Evolutionary conservation across 2,113 vertebrate genomes (phyloP), one percentile per base, ranked within the genome.

Genomic region (Ploceus nigricollis): DNA sequence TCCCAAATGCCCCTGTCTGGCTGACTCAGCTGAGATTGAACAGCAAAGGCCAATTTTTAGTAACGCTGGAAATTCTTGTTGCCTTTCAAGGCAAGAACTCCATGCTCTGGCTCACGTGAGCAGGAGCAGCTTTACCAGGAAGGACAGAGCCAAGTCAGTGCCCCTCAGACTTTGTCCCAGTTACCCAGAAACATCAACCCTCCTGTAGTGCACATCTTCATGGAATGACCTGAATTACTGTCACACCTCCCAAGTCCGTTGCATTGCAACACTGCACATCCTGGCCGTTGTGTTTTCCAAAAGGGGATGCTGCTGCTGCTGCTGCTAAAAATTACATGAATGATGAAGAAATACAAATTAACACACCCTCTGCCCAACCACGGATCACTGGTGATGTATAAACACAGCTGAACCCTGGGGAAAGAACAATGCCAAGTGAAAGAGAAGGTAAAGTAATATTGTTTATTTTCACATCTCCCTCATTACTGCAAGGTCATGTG

Each of bases 231-330:
- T 10, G 50, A 39, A 61, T 45, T 81, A 5, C n/a, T 31, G 37
- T 73, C 51, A 20, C 58, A 61, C 51, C 40, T 83, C 58, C 21
- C 54, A 23, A 51, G 72, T 73, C 7, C 22, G 13, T 89, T 92
- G 64, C 25, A 15, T 94, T 94, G 77, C 95, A 75, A 90, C 91
- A 78, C 39, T 4, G 8, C 1, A 1, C 77, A 66, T 57, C 86
- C 58, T 0, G 0, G 17, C 56, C 33, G 39, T n/a, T 81, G 76
- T 83, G 86, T 73, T 94, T 92, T 66, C 90, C 77, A 68, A 78
- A 90, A 93, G 80, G 70, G 89, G 94, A 90, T 83, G 72, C 89
- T 93, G 69, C 82, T 94, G 89, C 89, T 83, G 72, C 89, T 93
- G 69, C 82, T 94, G 89, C 89, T 95, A 90, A 95, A 96, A 92